Evolutionary conservation across 2,797 vertebrate species (phyloP), one percentile per base, ranked within the genome.

Genomic region (Cossypha dichroa): DNA sequence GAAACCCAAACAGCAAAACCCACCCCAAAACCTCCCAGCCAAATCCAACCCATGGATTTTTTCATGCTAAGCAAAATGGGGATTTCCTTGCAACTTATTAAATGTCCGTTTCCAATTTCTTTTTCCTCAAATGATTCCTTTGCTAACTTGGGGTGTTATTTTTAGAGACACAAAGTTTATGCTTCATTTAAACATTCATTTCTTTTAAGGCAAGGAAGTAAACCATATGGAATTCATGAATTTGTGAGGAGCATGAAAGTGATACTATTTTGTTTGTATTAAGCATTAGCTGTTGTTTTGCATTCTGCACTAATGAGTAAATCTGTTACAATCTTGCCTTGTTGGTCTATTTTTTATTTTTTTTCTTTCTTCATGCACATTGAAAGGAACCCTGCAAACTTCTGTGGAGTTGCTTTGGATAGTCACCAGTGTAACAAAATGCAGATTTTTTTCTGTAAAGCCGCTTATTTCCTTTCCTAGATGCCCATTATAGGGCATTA

Each of bases 361-460:
- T 49, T 63, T 90, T 64, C 85, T 94, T 89, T 93, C 73, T 90
- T 93, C 46, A 55, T 33, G 13, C 77, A 63, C 69, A 60, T 70
- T 77, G 70, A 76, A 86, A 96, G 49, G 63, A 95, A 64, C 79
- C 77, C 82, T 85, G 85, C 77, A 94, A 88, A 93, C 25, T 80
- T 93, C 85, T 25, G 55, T 86, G 91, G 91, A 91, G 82, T 95
- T 96, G 90, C 79, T 91, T 91, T 66, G 55, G 76, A 78, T 79
- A 63, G 74, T 85, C 79, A 91, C 55, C 64, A 72, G 4, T 29
- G 63, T 88, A 91, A 75, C 51, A 86, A 93, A 88, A 91, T 1
- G 45, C 79, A 70, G 90, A 74, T 87, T 77, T 82, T 90, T 89
- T 89, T 88, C 94, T 93, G 55, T 90, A 75, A 85, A 89, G 75